phyloP scores from a whole-genome alignment of 23 tunicate species.

The Diplosoma virens region DNA sequence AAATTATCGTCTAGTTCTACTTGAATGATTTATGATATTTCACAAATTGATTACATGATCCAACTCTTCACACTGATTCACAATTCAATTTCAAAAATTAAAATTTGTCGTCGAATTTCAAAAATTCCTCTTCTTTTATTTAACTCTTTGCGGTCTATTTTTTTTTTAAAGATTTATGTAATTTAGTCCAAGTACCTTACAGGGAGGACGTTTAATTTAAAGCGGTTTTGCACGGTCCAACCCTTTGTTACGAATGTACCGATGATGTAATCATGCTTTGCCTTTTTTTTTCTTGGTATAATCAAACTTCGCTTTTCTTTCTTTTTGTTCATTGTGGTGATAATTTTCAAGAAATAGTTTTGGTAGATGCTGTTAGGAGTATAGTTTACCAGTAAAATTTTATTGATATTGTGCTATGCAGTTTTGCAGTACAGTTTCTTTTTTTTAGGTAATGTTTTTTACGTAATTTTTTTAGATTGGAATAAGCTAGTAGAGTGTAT shows the following conservation, averaged over 20 bases:
- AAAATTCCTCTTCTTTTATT: no score
- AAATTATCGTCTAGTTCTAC: no score
- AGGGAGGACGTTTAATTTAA: not conserved
- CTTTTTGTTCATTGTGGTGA: not conserved
- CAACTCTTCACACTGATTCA: no score
- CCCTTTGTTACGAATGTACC: not conserved
- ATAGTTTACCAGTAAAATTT: not conserved
- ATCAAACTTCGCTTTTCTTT: no score
- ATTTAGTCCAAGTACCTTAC: not conserved
- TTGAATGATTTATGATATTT: no score
- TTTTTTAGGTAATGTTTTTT: no score
- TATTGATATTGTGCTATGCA: not conserved
- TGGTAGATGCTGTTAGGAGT: not conserved
- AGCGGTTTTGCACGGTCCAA: not conserved
- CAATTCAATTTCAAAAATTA: no score
- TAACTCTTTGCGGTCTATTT: conserved; percentile 9
- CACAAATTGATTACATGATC: no score
- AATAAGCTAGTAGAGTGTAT: not conserved
- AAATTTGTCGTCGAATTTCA: no score
- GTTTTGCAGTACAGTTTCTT: not conserved
- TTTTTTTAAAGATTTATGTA: conserved; percentile 9
- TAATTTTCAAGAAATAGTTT: not conserved
- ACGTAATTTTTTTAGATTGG: no score
- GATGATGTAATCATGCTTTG: not conserved
- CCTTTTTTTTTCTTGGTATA: no score